These are phyloP conservation scores for Tenodera sinensis DNA, from an alignment of 2,888 invertebrate species.

Conservation along the genomic window DNA sequence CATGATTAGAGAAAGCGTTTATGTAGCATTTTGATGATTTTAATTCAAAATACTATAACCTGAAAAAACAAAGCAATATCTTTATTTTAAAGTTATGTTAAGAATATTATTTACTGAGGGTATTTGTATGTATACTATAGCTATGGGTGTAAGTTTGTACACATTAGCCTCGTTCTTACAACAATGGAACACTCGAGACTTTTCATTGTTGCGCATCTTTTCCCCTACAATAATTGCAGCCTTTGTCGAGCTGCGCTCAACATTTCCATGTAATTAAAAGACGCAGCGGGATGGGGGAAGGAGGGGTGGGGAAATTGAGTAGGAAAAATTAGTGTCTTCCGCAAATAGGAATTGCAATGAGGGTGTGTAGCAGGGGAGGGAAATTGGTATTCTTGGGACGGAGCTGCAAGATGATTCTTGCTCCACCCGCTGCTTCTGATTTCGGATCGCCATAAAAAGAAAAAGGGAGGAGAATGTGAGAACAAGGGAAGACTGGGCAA, in stretches of 20 bases:
- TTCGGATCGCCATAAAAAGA: background rate
- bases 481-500: background rate
- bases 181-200: background rate
- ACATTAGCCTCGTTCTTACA: background rate
- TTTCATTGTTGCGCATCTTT: background rate
- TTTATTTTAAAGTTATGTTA: no score
- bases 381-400: background rate
- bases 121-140: no score
- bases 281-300: constrained; percentile 32
- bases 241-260: constrained; percentile 4
- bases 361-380: constrained; percentile 6
- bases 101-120: no score
- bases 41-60: no score
- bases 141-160: no score
- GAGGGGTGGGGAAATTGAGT: constrained; percentile 41
- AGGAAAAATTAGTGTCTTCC: constrained; percentile 37
- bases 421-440: background rate
- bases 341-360: constrained; percentile 20
- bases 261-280: constrained; percentile 33
- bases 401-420: background rate
- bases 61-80: no score
- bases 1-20: no score
- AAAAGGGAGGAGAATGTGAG: background rate
- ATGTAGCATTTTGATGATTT: no score
- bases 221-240: background rate